These are phyloP conservation scores for Emydocephalus ijimae DNA, from an alignment of 2,113 vertebrate genomes.

Conservation along the genomic window DNA sequence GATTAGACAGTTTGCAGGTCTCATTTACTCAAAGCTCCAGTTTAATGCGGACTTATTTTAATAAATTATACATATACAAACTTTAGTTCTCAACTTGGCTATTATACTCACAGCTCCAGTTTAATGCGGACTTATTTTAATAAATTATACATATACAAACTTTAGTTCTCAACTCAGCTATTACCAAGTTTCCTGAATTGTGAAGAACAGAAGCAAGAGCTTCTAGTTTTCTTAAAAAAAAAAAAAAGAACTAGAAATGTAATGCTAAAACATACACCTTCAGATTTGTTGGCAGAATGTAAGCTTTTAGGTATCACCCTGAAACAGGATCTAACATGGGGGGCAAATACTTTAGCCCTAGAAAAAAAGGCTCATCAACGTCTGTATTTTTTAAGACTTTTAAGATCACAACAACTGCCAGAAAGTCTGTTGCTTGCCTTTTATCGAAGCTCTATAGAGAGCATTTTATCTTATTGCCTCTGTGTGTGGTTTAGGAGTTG, in stretches of 20 bases:
- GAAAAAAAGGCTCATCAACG: too few species aligned
- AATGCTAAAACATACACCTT: background rate
- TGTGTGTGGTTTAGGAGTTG: too few species aligned
- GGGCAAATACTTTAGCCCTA: too few species aligned
- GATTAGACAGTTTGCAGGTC: background rate
- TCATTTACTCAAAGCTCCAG: background rate
- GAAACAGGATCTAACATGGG: too few species aligned
- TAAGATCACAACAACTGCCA: too few species aligned
- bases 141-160: background rate
- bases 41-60: background rate
- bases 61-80: background rate
- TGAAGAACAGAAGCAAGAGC: background rate
- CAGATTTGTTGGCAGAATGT: too few species aligned
- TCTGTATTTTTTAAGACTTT: too few species aligned
- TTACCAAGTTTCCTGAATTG: background rate
- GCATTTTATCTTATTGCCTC: too few species aligned
- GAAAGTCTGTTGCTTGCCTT: too few species aligned
- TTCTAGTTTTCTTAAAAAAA: background rate
- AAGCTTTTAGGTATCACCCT: too few species aligned
- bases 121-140: background rate
- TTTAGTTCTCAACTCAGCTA: background rate
- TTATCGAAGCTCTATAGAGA: too few species aligned
- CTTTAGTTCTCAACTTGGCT: background rate
- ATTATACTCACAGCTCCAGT: background rate
- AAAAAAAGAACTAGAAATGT: background rate